Conservation (phyloP, 2,797 vertebrate species). For the Darevskia nairensis region DNA sequence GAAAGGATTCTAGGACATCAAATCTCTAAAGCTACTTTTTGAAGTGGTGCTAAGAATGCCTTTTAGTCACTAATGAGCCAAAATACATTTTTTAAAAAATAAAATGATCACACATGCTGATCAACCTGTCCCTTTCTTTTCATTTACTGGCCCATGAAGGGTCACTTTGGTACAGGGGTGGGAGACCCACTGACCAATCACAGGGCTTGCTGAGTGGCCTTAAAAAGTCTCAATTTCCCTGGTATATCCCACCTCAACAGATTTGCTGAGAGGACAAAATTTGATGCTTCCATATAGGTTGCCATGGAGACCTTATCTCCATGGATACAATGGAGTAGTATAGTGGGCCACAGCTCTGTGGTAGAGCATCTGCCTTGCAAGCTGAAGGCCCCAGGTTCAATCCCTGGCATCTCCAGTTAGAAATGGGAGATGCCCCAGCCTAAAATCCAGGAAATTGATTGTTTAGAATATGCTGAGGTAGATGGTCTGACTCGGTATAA, state of each 20-base stretch:
- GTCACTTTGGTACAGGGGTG: not conserved
- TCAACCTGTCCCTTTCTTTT: not conserved
- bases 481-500: too few relatives aligned
- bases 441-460: too few relatives aligned
- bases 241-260: not conserved
- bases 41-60: not conserved
- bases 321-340: too few relatives aligned
- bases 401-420: too few relatives aligned
- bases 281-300: not conserved
- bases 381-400: too few relatives aligned
- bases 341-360: too few relatives aligned
- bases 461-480: not conserved
- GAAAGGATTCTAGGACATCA: not conserved
- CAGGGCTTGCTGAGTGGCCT: not conserved
- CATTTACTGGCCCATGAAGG: not conserved
- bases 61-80: not conserved
- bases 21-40: not conserved
- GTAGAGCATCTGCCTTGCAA: too few relatives aligned
- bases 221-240: not conserved
- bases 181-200: not conserved
- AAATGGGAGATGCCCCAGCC: too few relatives aligned
- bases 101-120: not conserved
- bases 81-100: not conserved
- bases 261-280: not conserved
- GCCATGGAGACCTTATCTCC: not conserved